Percentiles rank a stretch among this genome's conserved stretches.
phyloP scores from a whole-genome alignment of 2,797 vertebrate genomes.

The Nyctibius grandis region DNA sequence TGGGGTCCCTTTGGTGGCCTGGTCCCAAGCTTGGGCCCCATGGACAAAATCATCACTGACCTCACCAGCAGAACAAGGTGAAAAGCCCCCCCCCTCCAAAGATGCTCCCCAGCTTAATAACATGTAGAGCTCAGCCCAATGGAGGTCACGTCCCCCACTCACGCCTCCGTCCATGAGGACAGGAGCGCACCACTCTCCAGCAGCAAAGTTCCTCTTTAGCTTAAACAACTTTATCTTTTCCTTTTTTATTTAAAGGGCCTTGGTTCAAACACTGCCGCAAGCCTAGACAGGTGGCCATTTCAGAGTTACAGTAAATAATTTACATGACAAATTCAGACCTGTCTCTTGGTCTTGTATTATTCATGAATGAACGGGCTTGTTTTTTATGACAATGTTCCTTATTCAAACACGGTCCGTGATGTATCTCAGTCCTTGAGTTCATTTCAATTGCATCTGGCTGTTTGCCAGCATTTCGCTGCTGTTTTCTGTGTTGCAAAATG shows the following conservation, averaged over 20 bases:
- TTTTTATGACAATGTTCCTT: background rate
- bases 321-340: conserved; percentile 46
- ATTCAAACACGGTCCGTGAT: background rate
- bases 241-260: background rate
- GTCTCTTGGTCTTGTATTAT: conserved; percentile 41
- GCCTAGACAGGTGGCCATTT: conserved; percentile 9
- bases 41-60: background rate
- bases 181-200: fast-evolving
- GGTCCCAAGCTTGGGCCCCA: background rate
- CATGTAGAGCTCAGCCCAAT: fast-evolving
- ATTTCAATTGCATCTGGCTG: background rate
- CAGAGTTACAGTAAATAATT: conserved; percentile 41
- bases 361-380: conserved; percentile 11
- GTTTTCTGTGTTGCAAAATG: conserved; percentile 11
- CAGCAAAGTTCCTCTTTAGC: background rate
- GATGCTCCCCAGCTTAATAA: background rate
- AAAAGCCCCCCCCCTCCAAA: background rate
- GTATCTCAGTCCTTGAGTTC: background rate
- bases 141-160: fast-evolving
- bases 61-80: background rate
- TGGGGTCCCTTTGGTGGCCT: background rate
- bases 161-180: fast-evolving
- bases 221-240: background rate
- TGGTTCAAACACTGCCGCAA: background rate
- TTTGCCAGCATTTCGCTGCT: background rate